Percentiles rank a stretch among this genome's conserved stretches.
phyloP scores from a whole-genome alignment of 2,797 vertebrate species.

The Bradypus variegatus region DNA sequence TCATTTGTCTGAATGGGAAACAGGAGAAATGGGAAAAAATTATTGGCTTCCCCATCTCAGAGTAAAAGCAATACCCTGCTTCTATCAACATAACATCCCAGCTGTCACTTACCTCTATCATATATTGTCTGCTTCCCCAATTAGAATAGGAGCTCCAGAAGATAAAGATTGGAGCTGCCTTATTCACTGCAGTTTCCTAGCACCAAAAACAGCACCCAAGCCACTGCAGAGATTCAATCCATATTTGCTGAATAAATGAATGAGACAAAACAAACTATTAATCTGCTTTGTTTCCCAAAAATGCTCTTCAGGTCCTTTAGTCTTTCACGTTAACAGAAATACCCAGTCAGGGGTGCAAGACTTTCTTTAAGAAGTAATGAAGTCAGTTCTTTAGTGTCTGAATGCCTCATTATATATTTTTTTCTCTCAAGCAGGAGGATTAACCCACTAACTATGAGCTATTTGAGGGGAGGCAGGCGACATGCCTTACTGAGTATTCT shows the following conservation, averaged over 20 bases:
- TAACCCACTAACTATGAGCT: neutral
- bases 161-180: neutral
- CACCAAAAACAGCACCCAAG: neutral
- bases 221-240: neutral
- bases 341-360: neutral
- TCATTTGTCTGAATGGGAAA: conserved; percentile 2
- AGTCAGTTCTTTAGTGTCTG: neutral
- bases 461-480: neutral
- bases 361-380: neutral
- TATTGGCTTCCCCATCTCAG: neutral
- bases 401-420: neutral
- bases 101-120: neutral
- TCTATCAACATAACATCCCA: neutral
- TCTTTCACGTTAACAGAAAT: neutral
- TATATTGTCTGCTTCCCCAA: neutral
- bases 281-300: neutral
- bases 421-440: neutral
- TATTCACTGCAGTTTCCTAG: neutral
- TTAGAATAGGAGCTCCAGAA: neutral
- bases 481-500: neutral
- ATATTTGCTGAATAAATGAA: neutral
- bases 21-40: neutral
- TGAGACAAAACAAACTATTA: neutral
- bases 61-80: neutral
- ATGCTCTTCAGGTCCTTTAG: neutral